A percentile compares a stretch with the other conserved stretches of the same genome.
phyloP scores from a whole-genome alignment of 1,140 invertebrate genomes.

The Drosophila ohnishii region DNA sequence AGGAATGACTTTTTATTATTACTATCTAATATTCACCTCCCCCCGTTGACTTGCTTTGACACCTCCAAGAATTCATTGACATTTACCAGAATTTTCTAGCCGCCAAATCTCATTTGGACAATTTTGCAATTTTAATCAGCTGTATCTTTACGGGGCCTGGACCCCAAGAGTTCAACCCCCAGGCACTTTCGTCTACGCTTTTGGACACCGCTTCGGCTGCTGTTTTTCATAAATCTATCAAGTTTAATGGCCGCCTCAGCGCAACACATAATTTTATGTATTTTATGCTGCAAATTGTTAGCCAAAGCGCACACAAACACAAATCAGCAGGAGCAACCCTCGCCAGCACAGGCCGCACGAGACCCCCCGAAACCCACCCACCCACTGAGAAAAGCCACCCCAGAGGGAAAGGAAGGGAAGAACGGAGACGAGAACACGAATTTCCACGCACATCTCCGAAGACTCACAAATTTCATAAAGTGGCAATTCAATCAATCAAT shows the following conservation, averaged over 20 bases:
- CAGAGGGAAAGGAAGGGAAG: constrained; percentile 12
- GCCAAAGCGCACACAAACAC: constrained; percentile 67
- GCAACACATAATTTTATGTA: constrained; percentile 83
- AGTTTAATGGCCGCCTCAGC: constrained; percentile 82
- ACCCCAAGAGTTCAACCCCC: constrained; percentile 11
- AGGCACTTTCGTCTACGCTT: constrained; percentile 21
- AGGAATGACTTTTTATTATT: background rate
- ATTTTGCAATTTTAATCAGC: constrained; percentile 78
- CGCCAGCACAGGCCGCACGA: constrained; percentile 13
- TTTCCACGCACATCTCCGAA: constrained; percentile 82
- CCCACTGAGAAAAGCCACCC: constrained; percentile 27
- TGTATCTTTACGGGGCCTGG: constrained; percentile 56
- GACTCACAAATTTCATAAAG: constrained; percentile 83
- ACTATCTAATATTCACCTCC: background rate
- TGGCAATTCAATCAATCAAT: constrained; percentile 83
- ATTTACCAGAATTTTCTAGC: background rate
- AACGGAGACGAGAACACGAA: constrained; percentile 54
- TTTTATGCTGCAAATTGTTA: constrained; percentile 80
- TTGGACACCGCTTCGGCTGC: constrained; percentile 43
- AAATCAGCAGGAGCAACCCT: constrained; percentile 73
- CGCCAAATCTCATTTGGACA: constrained; percentile 67
- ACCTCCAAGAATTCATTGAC: constrained; percentile 16
- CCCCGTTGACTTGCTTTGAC: background rate
- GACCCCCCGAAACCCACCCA: constrained; percentile 12
- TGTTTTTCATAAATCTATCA: constrained; percentile 82